These are phyloP conservation scores for Oryzias dopingdopingensis DNA, from an alignment of 2,797 vertebrate species.

Conservation along the genomic window DNA sequence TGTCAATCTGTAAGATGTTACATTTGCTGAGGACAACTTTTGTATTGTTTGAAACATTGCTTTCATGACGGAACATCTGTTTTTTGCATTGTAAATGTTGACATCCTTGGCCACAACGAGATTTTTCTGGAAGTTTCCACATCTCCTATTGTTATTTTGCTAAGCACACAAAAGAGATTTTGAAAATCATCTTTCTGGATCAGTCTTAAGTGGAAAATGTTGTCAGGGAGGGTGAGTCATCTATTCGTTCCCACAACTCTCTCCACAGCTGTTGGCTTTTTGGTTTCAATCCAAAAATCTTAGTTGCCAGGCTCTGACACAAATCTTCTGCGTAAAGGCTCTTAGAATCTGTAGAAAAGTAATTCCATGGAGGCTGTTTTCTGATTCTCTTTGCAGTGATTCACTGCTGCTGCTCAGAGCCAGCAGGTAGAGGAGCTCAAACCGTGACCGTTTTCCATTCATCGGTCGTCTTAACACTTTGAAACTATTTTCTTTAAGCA, in stretches of 20 bases:
- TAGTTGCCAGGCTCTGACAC: slow-evolving; percentile 23
- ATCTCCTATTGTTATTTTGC: not conserved
- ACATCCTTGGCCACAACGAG: not conserved
- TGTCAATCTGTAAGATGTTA: too few species aligned
- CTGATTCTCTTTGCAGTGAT: not conserved
- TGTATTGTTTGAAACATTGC: not conserved
- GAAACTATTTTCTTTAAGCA: too few species aligned
- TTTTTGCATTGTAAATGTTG: not conserved
- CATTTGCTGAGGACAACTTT: too few species aligned
- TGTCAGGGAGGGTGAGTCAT: slow-evolving; percentile 17
- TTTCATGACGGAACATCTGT: not conserved
- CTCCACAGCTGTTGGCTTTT: slow-evolving; percentile 49
- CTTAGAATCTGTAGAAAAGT: not conserved
- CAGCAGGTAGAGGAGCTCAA: too few species aligned
- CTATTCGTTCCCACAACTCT: slow-evolving; percentile 42
- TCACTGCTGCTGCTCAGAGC: too few species aligned
- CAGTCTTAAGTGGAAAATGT: slow-evolving; percentile 12
- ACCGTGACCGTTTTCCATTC: too few species aligned
- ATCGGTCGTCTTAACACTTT: too few species aligned
- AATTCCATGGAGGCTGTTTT: too few species aligned
- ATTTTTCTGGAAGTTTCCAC: not conserved
- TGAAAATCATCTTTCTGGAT: slow-evolving; percentile 15
- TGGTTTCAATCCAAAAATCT: slow-evolving; percentile 40
- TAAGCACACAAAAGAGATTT: not conserved
- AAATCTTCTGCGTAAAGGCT: slow-evolving; percentile 18